A percentile compares a stretch with the other conserved stretches of the same genome.
Conservation (phyloP, 2,797 vertebrate species). For the Heteromormyrus szaboi region DNA sequence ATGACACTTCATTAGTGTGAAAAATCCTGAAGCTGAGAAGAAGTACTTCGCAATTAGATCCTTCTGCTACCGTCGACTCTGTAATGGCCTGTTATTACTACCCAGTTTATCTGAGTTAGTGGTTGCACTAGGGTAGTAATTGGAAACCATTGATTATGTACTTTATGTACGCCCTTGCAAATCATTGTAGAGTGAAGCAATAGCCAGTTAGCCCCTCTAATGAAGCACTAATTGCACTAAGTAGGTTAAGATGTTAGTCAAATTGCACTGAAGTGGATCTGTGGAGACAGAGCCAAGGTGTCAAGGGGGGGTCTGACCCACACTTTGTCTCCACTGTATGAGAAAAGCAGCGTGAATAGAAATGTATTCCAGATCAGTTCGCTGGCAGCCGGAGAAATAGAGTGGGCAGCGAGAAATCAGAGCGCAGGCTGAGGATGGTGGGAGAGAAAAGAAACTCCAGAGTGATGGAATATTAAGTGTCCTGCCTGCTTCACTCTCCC, state of each 20-base stretch:
- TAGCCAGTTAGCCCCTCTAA: constrained; percentile 99
- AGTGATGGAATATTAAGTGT: constrained; percentile 58
- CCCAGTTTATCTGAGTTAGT: constrained; percentile 99
- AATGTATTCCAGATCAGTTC: constrained; percentile 45
- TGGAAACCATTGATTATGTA: constrained; percentile 99
- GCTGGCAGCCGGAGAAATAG: constrained; percentile 48
- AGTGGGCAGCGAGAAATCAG: constrained; percentile 44
- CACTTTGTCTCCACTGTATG: constrained; percentile 49
- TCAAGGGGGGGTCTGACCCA: constrained; percentile 33
- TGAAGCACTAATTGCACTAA: constrained; percentile 99
- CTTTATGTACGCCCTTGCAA: constrained; percentile 99
- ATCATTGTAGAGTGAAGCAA: constrained; percentile 98
- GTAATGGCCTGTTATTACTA: constrained; percentile 99
- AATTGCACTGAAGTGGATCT: constrained; percentile 84
- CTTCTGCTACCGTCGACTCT: constrained; percentile 94
- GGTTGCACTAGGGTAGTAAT: constrained; percentile 98
- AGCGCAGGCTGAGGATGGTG: constrained; percentile 8
- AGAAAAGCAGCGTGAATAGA: constrained; percentile 41
- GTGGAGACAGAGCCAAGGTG: constrained; percentile 35
- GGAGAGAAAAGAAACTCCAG: constrained; percentile 33
- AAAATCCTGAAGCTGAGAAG: constrained; percentile 98
- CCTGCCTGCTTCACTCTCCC: constrained; percentile 42
- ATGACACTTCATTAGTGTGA: constrained; percentile 99
- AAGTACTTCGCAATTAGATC: constrained; percentile 98
- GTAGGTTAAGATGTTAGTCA: constrained; percentile 99